Conservation (phyloP, 2,113 vertebrate genomes). For the Strix uralensis region DNA sequence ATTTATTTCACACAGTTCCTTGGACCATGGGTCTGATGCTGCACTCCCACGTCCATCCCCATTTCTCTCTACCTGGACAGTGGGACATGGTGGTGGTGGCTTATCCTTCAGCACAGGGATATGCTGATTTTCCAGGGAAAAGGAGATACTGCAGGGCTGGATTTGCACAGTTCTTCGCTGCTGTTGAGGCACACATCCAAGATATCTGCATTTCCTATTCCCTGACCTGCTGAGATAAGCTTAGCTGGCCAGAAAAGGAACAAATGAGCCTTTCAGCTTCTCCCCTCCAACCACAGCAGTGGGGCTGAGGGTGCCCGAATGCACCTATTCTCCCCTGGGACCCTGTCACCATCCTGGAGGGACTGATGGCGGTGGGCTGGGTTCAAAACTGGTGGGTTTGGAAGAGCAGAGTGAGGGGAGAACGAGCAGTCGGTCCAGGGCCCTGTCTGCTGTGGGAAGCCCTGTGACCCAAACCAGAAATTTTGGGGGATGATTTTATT, state of each 20-base stretch:
- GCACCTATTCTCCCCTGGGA: not conserved
- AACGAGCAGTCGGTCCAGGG: not conserved
- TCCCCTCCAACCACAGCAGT: rapidly evolving
- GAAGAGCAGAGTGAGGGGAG: not conserved
- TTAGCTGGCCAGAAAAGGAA: not conserved
- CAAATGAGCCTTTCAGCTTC: not conserved
- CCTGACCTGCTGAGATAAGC: not conserved
- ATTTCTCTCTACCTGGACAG: not conserved
- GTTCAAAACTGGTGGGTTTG: not conserved
- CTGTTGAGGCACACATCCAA: not conserved
- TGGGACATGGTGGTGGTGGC: rapidly evolving
- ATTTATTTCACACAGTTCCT: not conserved
- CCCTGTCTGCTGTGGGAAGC: not conserved
- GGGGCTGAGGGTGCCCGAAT: not conserved
- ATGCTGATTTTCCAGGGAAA: not conserved
- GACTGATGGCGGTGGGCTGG: rapidly evolving
- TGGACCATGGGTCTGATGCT: not conserved
- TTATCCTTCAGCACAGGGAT: not conserved
- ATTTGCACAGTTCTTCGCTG: not conserved
- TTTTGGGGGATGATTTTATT: not conserved
- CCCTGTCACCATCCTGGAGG: not conserved
- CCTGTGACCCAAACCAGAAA: not conserved
- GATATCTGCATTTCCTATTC: not conserved
- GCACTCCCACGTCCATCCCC: not conserved
- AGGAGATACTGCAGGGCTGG: rapidly evolving